These are phyloP conservation scores for Lycaon pictus DNA, from an alignment of 2,113 vertebrate genomes.

Conservation along the genomic window DNA sequence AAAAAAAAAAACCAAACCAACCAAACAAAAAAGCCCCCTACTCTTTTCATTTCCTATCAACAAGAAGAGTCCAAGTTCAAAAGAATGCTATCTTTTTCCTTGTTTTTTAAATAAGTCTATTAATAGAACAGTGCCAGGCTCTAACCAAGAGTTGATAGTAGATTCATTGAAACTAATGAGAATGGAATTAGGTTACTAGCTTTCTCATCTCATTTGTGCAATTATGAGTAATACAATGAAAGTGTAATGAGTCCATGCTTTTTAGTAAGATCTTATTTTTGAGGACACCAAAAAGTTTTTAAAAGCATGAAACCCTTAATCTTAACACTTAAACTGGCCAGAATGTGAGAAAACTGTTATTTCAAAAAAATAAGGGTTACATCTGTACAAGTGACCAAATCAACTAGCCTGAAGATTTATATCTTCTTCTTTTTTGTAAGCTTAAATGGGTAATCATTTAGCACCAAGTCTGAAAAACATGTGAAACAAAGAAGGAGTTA, in stretches of 20 bases:
- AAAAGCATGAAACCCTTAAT: not conserved
- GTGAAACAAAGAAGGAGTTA: not conserved
- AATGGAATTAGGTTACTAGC: conserved; percentile 25
- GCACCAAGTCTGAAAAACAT: not conserved
- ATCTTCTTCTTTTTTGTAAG: not conserved
- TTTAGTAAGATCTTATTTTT: conserved; percentile 1
- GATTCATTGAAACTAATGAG: conserved; percentile 39
- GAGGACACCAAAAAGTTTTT: not conserved
- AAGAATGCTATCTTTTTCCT: conserved; percentile 18
- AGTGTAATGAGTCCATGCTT: not conserved
- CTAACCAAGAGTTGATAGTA: conserved; percentile 22
- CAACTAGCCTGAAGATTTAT: not conserved
- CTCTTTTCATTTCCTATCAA: conserved; percentile 68
- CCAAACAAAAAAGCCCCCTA: conserved; percentile 52
- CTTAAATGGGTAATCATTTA: not conserved
- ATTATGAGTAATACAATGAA: not conserved
- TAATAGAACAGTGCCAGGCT: conserved; percentile 48
- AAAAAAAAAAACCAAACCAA: not conserved
- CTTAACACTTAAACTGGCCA: not conserved
- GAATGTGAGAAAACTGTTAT: not conserved
- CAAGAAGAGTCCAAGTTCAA: conserved; percentile 68
- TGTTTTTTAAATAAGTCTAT: not conserved
- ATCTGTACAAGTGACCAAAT: not conserved
- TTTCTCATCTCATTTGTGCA: conserved; percentile 11
- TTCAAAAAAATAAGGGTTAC: not conserved